Evolutionary conservation across 2,888 invertebrate genomes (phyloP).

Genomic region (Lycocerus yunnanus): DNA sequence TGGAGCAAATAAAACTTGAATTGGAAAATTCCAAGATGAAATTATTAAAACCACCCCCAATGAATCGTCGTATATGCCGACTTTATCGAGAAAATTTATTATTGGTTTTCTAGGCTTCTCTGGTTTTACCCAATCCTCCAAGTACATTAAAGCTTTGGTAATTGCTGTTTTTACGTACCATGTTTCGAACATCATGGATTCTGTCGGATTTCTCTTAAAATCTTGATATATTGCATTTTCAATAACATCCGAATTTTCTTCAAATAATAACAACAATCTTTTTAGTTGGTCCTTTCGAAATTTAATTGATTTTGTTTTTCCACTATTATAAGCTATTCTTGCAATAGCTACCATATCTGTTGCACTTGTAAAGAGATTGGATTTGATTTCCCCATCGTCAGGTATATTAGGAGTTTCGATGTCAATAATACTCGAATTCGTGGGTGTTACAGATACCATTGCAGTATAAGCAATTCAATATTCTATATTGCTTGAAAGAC

Average conservation of each 20-base stretch:
- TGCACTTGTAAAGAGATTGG: neutral
- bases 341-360: conserved; percentile 62
- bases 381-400: neutral
- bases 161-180: conserved; percentile 79
- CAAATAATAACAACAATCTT: conserved; percentile 73
- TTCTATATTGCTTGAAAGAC: neutral
- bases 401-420: neutral
- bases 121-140: conserved; percentile 80
- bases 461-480: neutral
- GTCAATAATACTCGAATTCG: neutral
- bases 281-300: conserved; percentile 83
- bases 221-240: conserved; percentile 78
- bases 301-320: conserved; percentile 78
- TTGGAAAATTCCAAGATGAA: conserved; percentile 97
- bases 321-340: conserved; percentile 75
- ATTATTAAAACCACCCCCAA: conserved; percentile 89
- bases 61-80: conserved; percentile 83
- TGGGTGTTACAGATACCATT: neutral
- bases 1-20: conserved; percentile 80
- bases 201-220: conserved; percentile 78
- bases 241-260: conserved; percentile 78
- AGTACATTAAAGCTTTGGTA: conserved; percentile 67
- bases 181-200: conserved; percentile 77
- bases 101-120: conserved; percentile 71
- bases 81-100: conserved; percentile 73